Percentiles rank a stretch among this genome's conserved stretches.
Conservation (phyloP, 2,797 vertebrate genomes). For the Silurus lanzhouensis region DNA sequence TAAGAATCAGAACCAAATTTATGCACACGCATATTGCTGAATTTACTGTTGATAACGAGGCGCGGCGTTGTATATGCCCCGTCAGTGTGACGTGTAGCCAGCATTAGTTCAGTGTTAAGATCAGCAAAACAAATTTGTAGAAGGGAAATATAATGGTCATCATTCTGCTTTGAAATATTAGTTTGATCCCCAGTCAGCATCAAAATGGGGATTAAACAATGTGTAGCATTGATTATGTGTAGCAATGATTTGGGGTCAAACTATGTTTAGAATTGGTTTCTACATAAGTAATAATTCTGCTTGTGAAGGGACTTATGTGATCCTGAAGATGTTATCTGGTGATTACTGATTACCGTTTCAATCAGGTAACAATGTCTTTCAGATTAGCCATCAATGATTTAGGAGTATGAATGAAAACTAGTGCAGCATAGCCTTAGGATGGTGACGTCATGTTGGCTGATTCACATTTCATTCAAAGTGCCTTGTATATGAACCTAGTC, state of each 20-base stretch:
- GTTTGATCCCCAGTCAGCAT: neutral
- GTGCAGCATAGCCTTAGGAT: neutral
- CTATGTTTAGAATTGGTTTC: no score
- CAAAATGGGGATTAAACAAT: neutral
- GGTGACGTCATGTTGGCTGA: neutral
- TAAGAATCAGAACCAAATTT: neutral
- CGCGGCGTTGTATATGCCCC: rapidly evolving
- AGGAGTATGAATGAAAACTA: neutral
- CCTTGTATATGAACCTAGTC: neutral
- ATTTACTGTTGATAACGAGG: neutral
- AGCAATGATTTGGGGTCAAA: no score
- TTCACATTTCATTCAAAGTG: neutral
- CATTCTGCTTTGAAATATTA: neutral
- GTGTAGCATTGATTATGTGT: neutral
- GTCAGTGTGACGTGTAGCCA: neutral
- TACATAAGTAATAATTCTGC: neutral
- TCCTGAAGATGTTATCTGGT: neutral
- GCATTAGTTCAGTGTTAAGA: neutral
- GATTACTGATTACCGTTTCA: neutral
- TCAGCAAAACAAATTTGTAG: neutral
- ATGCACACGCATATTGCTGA: neutral
- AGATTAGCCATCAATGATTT: neutral
- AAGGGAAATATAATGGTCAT: neutral
- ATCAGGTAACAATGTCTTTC: neutral
- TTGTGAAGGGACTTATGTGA: neutral